Evolutionary conservation across 2,888 invertebrate genomes (phyloP).

Genomic region (Ormyrus labotus): DNA sequence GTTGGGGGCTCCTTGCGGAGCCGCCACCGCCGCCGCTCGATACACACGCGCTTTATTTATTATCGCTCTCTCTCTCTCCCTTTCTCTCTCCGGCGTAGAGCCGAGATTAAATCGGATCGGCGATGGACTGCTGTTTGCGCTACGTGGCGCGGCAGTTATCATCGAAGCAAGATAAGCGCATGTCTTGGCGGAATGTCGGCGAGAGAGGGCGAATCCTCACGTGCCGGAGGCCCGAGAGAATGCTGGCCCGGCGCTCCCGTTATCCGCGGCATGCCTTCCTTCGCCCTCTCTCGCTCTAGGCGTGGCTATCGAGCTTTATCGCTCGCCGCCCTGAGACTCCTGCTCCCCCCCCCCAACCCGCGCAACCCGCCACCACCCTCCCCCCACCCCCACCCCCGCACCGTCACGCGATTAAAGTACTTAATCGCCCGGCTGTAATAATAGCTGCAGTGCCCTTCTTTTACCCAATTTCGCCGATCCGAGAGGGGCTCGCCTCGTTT

Average conservation of each 20-base stretch:
- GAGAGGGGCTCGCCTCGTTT: neutral
- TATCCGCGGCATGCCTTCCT: conserved; percentile 29
- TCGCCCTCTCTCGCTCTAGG: conserved; percentile 35
- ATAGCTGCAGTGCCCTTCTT: conserved; percentile 55
- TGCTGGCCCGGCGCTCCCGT: conserved; percentile 14
- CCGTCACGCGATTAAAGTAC: conserved; percentile 57
- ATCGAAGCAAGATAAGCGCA: conserved; percentile 9
- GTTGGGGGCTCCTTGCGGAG: neutral
- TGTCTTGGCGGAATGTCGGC: conserved; percentile 29
- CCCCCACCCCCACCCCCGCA: neutral
- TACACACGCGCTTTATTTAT: conserved; percentile 54
- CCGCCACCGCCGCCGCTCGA: neutral
- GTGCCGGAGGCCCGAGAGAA: conserved; percentile 29
- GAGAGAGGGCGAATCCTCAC: conserved; percentile 27
- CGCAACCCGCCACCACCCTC: too few species aligned
- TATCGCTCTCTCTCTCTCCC: conserved; percentile 17
- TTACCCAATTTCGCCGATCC: conserved; percentile 42
- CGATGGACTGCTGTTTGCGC: neutral
- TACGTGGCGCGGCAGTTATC: neutral
- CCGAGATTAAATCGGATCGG: conserved; percentile 38
- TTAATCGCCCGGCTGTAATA: conserved; percentile 52
- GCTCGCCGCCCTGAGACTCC: conserved; percentile 37
- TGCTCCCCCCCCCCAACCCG: too few species aligned
- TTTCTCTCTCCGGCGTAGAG: neutral
- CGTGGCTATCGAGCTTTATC: conserved; percentile 59